These are phyloP conservation scores for Lethenteron reissneri DNA, from an alignment of 2,113 vertebrate species.

Conservation along the genomic window DNA sequence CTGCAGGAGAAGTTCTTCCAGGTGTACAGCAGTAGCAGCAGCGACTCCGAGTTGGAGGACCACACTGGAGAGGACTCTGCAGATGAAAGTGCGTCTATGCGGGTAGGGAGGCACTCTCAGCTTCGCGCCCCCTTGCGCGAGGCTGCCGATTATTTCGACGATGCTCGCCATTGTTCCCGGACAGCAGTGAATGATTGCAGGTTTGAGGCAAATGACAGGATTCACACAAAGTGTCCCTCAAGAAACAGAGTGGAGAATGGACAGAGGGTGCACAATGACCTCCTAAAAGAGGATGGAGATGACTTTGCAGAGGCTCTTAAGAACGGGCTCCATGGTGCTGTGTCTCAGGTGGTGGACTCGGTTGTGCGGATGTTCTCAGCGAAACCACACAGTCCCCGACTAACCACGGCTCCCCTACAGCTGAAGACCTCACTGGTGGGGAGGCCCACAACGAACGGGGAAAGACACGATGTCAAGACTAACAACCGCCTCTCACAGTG, in stretches of 20 bases:
- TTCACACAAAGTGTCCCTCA: slow-evolving; percentile 36
- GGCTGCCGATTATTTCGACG: too few relatives aligned
- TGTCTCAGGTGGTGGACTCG: slow-evolving; percentile 91
- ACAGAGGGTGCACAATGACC: slow-evolving; percentile 34
- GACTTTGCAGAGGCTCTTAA: slow-evolving; percentile 83
- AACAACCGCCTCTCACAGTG: slow-evolving; percentile 82
- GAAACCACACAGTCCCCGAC: slow-evolving; percentile 45
- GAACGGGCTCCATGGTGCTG: slow-evolving; percentile 85
- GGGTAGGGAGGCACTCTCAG: too few relatives aligned
- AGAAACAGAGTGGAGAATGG: slow-evolving; percentile 44
- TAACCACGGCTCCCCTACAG: slow-evolving; percentile 60
- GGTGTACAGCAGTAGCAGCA: slow-evolving; percentile 94
- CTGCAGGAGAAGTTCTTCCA: slow-evolving; percentile 99
- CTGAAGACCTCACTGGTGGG: slow-evolving; percentile 50
- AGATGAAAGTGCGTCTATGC: too few relatives aligned
- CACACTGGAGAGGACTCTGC: too few relatives aligned
- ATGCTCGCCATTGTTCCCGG: too few relatives aligned
- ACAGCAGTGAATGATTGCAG: slow-evolving; percentile 19
- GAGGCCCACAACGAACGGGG: slow-evolving; percentile 49
- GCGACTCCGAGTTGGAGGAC: slow-evolving; percentile 85
- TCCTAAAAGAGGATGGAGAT: slow-evolving; percentile 59
- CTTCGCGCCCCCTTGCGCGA: too few relatives aligned
- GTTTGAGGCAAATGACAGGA: slow-evolving; percentile 61
- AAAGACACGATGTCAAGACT: slow-evolving; percentile 75
- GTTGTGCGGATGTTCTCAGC: slow-evolving; percentile 87